Evolutionary conservation across 2,888 invertebrate species (phyloP).

Genomic region (Lasius fuliginosus): DNA sequence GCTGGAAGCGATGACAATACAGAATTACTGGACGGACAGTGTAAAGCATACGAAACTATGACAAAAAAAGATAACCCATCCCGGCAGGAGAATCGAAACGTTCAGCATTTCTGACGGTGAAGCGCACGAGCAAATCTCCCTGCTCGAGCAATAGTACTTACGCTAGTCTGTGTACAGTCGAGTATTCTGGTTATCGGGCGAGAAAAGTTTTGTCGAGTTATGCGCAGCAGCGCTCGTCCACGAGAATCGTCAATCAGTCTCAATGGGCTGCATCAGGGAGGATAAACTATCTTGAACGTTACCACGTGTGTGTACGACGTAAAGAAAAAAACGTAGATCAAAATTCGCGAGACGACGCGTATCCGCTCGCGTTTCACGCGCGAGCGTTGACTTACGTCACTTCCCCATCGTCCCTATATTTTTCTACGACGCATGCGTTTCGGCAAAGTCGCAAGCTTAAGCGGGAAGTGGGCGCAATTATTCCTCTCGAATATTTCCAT

Average conservation of each 20-base stretch:
- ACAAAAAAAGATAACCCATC: conserved; percentile 78
- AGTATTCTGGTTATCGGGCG: conserved; percentile 27
- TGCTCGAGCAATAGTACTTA: conserved; percentile 76
- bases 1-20: conserved; percentile 97
- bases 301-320: conserved; percentile 40
- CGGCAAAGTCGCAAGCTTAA: conserved; percentile 52
- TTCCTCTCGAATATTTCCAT: conserved; percentile 62
- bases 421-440: conserved; percentile 69
- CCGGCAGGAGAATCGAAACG: conserved; percentile 73
- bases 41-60: conserved; percentile 96
- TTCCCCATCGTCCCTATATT: conserved; percentile 69
- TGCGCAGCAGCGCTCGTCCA: background rate
- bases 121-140: conserved; percentile 74
- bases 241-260: conserved; percentile 14
- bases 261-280: conserved; percentile 35
- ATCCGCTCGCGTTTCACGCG: conserved; percentile 27
- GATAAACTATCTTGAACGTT: conserved; percentile 50
- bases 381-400: conserved; percentile 67
- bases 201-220: conserved; percentile 8
- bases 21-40: conserved; percentile 97
- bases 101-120: conserved; percentile 75
- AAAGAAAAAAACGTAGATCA: conserved; percentile 50
- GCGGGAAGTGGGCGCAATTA: conserved; percentile 35
- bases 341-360: conserved; percentile 59
- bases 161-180: conserved; percentile 9